Percentiles rank a stretch among this genome's conserved stretches.
These are phyloP conservation scores for Oriolus oriolus DNA, from an alignment of 2,113 vertebrate genomes.

Conservation along the genomic window DNA sequence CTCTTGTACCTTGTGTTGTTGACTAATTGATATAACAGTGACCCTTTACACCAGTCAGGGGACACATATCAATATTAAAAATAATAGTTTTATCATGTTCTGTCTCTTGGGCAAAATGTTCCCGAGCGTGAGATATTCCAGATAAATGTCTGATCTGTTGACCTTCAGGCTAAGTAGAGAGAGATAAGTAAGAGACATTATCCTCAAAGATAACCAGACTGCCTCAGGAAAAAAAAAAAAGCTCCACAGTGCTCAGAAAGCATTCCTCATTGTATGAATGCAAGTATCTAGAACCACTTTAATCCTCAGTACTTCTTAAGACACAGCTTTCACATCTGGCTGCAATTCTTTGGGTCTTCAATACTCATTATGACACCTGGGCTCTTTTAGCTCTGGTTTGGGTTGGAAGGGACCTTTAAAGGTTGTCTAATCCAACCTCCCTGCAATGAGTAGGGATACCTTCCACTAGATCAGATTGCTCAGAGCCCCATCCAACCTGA, in stretches of 20 bases:
- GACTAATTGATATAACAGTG: not conserved
- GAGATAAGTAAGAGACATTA: not conserved
- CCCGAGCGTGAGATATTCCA: not conserved
- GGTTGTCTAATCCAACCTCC: not conserved
- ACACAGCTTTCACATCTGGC: not conserved
- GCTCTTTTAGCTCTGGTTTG: not conserved
- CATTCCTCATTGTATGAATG: not conserved
- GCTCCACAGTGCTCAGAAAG: not conserved
- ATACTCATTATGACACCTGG: not conserved
- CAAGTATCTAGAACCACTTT: not conserved
- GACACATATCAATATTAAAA: not conserved
- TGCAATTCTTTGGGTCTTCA: not conserved
- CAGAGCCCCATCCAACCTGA: not conserved
- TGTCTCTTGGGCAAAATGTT: not conserved
- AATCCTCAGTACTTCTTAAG: not conserved
- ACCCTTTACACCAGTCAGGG: not conserved
- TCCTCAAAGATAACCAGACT: not conserved
- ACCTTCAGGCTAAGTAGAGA: not conserved
- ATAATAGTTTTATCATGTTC: not conserved
- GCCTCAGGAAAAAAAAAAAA: not conserved
- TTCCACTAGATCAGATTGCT: not conserved
- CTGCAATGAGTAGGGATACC: not conserved
- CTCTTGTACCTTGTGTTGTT: not conserved
- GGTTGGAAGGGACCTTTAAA: not conserved
- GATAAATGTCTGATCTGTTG: not conserved